Conservation (phyloP, 2,888 invertebrate genomes). For the Yponomeuta malinellus region DNA sequence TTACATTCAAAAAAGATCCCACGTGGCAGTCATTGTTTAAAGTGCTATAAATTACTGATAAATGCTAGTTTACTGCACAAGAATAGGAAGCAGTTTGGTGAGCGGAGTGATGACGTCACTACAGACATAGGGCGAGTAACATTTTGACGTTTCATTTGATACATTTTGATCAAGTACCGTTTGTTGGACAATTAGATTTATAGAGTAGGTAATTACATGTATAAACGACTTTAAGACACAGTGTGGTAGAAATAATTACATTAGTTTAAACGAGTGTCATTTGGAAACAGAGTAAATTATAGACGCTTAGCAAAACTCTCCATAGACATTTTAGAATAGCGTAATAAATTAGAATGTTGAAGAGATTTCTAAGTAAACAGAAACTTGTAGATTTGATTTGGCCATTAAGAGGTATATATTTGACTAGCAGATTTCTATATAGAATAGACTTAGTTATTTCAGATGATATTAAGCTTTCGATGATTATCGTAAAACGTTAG, state of each 20-base stretch:
- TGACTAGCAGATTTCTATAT: slow-evolving; percentile 49
- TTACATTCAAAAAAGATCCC: slow-evolving; percentile 30
- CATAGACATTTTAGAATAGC: slow-evolving; percentile 58
- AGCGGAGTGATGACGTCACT: slow-evolving; percentile 53
- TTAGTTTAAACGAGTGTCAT: slow-evolving; percentile 32
- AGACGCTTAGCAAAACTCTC: slow-evolving; percentile 41
- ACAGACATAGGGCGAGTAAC: slow-evolving; percentile 71
- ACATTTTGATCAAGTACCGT: slow-evolving; percentile 44
- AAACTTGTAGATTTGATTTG: slow-evolving; percentile 53
- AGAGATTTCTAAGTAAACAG: slow-evolving; percentile 41
- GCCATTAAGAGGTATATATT: slow-evolving; percentile 34
- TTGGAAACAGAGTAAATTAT: slow-evolving; percentile 50
- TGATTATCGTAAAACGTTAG: slow-evolving; percentile 27
- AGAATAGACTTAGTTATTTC: slow-evolving; percentile 49
- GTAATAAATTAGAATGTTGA: slow-evolving; percentile 46
- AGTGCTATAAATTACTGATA: slow-evolving; percentile 5
- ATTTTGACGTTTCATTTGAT: slow-evolving; percentile 59
- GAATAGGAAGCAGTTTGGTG: slow-evolving; percentile 56
- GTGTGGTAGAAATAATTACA: slow-evolving; percentile 52
- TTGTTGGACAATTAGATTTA: slow-evolving; percentile 36
- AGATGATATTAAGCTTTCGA: slow-evolving; percentile 44
- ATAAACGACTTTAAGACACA: slow-evolving; percentile 35
- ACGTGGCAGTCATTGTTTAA: slow-evolving; percentile 6
- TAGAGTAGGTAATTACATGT: slow-evolving; percentile 54
- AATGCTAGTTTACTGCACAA: slow-evolving; percentile 34